Percentiles rank a stretch among this genome's conserved stretches.
Evolutionary conservation across 2,797 vertebrate genomes (phyloP).

Genomic region (Pseudomugil tenellus): DNA sequence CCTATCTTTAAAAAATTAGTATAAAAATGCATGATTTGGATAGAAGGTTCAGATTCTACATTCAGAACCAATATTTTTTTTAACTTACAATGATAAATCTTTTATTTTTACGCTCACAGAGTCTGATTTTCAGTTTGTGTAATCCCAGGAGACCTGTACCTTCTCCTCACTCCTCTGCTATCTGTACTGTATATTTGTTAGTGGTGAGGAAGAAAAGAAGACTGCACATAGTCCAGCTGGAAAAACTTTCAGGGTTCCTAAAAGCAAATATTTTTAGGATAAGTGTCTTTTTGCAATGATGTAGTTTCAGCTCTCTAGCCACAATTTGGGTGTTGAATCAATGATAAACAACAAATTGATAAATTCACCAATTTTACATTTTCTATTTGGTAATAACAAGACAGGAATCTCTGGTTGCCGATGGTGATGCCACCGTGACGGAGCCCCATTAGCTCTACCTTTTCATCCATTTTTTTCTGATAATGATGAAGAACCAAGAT

Average conservation of each 20-base stretch:
- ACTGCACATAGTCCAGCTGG: background rate
- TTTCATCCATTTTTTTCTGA: no score
- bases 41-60: background rate
- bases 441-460: no score
- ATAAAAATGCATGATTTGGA: background rate
- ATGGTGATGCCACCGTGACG: no score
- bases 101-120: background rate
- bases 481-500: no score
- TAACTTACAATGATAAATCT: background rate
- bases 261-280: background rate
- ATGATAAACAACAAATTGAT: no score
- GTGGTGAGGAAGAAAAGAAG: background rate
- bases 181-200: background rate
- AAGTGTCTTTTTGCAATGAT: background rate
- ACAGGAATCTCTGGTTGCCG: no score
- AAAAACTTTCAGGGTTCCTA: background rate
- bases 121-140: background rate
- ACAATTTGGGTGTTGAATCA: no score
- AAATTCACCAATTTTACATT: no score
- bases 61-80: background rate
- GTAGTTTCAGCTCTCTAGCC: background rate
- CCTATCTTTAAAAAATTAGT: background rate
- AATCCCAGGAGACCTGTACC: background rate
- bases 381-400: no score
- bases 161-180: background rate